Evolutionary conservation across 2,888 invertebrate genomes (phyloP).

Genomic region (Conops quadrifasciatus): DNA sequence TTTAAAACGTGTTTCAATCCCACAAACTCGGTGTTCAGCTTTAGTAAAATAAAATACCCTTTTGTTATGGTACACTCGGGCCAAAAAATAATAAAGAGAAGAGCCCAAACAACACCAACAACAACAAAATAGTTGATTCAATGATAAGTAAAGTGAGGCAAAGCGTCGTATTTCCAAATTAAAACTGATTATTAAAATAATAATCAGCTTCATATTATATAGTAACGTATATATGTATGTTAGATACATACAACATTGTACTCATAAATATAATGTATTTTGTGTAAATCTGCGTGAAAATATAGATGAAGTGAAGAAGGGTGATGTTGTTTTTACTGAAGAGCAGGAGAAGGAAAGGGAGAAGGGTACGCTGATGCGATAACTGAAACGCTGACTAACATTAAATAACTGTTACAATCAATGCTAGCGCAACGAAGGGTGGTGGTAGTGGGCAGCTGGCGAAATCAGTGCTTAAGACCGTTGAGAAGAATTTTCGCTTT

Average conservation of each 20-base stretch:
- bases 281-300: neutral
- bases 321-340: neutral
- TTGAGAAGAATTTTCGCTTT: neutral
- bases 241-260: neutral
- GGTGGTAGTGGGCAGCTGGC: constrained; percentile 32
- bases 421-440: too few relatives aligned
- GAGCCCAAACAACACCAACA: neutral
- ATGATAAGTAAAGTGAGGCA: neutral
- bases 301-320: neutral
- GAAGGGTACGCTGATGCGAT: constrained; percentile 30
- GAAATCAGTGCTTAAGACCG: constrained; percentile 16
- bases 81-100: neutral
- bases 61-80: neutral
- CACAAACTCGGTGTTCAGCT: too few relatives aligned
- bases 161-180: constrained; percentile 22
- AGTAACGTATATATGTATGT: neutral
- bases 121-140: neutral
- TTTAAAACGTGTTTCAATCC: too few relatives aligned
- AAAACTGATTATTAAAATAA: constrained; percentile 32
- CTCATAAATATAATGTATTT: neutral
- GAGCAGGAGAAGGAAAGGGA: constrained; percentile 48
- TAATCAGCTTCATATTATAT: constrained; percentile 27
- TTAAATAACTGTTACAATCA: constrained; percentile 37
- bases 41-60: neutral
- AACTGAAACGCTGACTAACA: constrained; percentile 38